Evolutionary conservation across 2,888 invertebrate genomes (phyloP).

Genomic region (Trisateles emortualis): DNA sequence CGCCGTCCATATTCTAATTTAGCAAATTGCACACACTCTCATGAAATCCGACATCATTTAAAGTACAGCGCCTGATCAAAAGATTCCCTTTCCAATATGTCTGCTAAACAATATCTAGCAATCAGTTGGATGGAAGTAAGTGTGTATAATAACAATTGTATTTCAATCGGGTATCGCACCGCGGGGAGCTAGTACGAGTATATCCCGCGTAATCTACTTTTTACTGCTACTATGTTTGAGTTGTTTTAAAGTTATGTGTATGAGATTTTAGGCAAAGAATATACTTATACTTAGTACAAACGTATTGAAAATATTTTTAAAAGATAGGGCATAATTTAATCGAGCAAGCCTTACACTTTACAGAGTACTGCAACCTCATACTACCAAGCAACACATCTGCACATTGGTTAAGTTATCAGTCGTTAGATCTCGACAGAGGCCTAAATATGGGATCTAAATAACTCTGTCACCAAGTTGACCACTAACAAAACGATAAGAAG

Average conservation of each 20-base stretch:
- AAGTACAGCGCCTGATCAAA: not conserved
- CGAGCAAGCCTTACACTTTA: too few relatives aligned
- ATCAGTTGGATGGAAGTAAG: not conserved
- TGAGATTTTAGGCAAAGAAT: not conserved
- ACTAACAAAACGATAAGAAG: too few relatives aligned
- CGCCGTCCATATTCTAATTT: not conserved
- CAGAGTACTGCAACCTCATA: too few relatives aligned
- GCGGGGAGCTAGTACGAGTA: not conserved
- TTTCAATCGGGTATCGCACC: conserved; percentile 2
- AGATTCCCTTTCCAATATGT: not conserved
- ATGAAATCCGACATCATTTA: not conserved
- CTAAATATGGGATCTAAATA: too few relatives aligned
- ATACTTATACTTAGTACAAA: conserved; percentile 17
- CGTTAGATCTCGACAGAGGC: too few relatives aligned
- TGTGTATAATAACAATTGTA: conserved; percentile 8
- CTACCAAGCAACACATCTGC: too few relatives aligned
- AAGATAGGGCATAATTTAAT: too few relatives aligned
- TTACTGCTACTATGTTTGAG: not conserved
- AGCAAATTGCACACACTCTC: not conserved
- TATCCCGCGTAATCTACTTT: not conserved
- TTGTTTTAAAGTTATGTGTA: not conserved
- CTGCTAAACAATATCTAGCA: not conserved
- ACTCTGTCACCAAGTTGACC: too few relatives aligned
- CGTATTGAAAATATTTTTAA: too few relatives aligned
- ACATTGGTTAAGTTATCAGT: too few relatives aligned